Conservation (phyloP, 2,113 vertebrate species). For the Cariama cristata region DNA sequence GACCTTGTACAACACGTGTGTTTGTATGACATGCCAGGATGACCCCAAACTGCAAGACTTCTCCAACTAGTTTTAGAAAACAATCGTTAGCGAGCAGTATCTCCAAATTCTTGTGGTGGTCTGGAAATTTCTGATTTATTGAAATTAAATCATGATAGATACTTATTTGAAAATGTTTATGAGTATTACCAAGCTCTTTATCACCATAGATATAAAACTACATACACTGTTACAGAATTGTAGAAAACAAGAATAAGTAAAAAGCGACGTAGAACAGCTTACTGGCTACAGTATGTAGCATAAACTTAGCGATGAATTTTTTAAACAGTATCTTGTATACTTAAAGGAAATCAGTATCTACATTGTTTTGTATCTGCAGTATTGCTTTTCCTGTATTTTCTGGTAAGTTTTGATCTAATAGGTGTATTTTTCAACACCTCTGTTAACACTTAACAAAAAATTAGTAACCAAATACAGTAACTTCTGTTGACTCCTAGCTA, state of each 20-base stretch:
- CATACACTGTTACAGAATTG: too few species aligned
- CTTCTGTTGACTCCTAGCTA: background rate
- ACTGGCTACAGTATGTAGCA: background rate
- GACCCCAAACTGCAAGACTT: background rate
- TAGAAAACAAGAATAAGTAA: background rate
- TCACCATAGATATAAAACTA: background rate
- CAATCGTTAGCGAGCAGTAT: background rate
- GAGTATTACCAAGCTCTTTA: background rate
- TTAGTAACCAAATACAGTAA: background rate
- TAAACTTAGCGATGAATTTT: background rate
- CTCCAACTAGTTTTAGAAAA: background rate
- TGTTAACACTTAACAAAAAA: background rate
- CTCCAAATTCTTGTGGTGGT: background rate
- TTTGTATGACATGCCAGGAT: background rate
- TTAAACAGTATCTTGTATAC: background rate
- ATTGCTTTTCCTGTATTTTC: background rate
- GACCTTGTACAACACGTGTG: background rate
- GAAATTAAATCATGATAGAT: background rate
- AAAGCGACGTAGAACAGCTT: background rate
- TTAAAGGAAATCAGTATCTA: background rate
- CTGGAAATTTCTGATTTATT: background rate
- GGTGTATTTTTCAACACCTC: background rate
- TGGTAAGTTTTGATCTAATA: background rate
- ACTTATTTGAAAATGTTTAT: background rate
- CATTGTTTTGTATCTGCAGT: background rate